Evolutionary conservation across 1,140 invertebrate species (phyloP), one percentile per base, ranked within the genome.

Genomic region (Drosophila bocki): DNA sequence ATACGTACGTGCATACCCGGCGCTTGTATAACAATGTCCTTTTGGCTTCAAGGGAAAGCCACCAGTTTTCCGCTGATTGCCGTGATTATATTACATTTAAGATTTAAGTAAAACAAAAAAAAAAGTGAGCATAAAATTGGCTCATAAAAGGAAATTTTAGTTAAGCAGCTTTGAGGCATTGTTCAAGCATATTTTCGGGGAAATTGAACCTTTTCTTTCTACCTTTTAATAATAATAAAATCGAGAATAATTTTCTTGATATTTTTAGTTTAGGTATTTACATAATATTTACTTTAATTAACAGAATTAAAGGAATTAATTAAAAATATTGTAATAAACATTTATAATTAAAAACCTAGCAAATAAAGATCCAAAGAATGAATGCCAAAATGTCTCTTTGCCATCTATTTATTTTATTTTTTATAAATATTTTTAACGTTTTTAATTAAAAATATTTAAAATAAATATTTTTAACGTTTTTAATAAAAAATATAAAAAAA

Each of bases 11-110:
- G 37, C 37, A 22, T 62, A 22, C 33, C 35, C 3, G 33, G 7
- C 13, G 47, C 42, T 72, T 50, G 51, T 19, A 59, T 72, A 48
- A 71, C 22, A 48, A 35, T 22, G 51, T 48, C 19, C 50, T 41
- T 67, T 59, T 15, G 13, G 44, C 69, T 51, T 29, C 37, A 26
- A 37, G 17, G 17, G 13, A 59, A 42, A 68, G n/a, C 17, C 22
- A 15, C 11, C 7, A 15, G 39, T 51, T 42, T 69, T 19, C 11
- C 9, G 19, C 65, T 50, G 33, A 17, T 68, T 35, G 44, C n/a
- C 13, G 29, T 41, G 44, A 58, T 69, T 67, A 51, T 7, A 35
- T 69, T 67, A 51, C n/a, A 42, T 19, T 71, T 41, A 17, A 59
- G 41, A 35, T 22, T 32, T 39, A 32, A 12, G 54, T 26, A 50